These are phyloP conservation scores for Pollimyrus isidori DNA, from an alignment of 2,113 vertebrate genomes.

Conservation along the genomic window DNA sequence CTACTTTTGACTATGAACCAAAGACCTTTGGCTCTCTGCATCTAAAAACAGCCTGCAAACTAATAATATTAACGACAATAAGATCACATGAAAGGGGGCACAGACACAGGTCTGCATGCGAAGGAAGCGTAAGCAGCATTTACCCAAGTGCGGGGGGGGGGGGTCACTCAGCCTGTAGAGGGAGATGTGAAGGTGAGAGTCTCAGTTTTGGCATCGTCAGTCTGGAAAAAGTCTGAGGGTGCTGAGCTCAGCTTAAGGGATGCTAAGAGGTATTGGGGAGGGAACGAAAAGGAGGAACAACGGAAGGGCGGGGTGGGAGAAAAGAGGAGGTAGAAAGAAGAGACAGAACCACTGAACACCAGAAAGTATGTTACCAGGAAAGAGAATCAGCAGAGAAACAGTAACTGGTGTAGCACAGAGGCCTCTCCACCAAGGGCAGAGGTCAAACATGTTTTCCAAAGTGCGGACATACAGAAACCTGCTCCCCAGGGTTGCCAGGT, in stretches of 20 bases:
- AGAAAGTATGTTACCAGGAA: not conserved
- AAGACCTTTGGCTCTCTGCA: not conserved
- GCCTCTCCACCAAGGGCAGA: not conserved
- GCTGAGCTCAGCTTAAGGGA: constrained; percentile 21
- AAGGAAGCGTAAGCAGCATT: not conserved
- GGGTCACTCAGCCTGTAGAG: constrained; percentile 19
- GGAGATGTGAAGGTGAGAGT: constrained; percentile 17
- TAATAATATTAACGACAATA: not conserved
- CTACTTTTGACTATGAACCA: not conserved
- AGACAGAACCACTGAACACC: not conserved
- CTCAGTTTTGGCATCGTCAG: constrained; percentile 15
- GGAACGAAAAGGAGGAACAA: not conserved
- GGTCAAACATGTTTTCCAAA: not conserved
- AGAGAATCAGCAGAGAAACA: not conserved
- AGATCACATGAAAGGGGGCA: not conserved
- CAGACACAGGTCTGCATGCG: not conserved
- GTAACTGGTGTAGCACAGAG: not conserved
- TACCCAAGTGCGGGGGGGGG: constrained; percentile 12
- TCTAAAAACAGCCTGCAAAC: not conserved
- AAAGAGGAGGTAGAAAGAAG: not conserved
- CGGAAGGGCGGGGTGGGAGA: not conserved
- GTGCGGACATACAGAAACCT: not conserved
- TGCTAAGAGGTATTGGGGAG: constrained; percentile 12
- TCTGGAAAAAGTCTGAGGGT: constrained; percentile 25
- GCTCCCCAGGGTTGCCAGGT: not conserved